These are phyloP conservation scores for Arctopsyche grandis DNA, from an alignment of 1,140 invertebrate genomes.

Conservation along the genomic window DNA sequence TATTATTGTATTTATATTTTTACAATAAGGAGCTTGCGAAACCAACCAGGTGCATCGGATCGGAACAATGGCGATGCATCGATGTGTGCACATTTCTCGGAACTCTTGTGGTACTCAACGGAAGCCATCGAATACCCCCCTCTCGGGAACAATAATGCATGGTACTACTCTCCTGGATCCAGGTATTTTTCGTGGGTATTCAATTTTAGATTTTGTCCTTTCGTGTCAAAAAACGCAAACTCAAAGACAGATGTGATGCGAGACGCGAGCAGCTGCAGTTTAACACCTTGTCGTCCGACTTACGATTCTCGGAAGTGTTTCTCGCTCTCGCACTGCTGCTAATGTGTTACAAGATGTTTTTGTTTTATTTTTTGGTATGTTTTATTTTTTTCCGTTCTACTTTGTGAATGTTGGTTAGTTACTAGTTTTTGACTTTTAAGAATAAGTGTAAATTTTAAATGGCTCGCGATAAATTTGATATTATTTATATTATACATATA, in stretches of 20 bases:
- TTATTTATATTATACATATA: too few relatives aligned
- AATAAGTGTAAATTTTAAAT: too few relatives aligned
- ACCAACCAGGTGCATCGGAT: neutral
- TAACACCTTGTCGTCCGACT: neutral
- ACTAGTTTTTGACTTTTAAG: too few relatives aligned
- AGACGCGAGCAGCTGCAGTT: conserved; percentile 10
- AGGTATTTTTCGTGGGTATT: neutral
- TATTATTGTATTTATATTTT: too few relatives aligned
- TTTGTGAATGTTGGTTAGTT: too few relatives aligned
- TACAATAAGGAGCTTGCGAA: neutral
- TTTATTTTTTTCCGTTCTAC: too few relatives aligned
- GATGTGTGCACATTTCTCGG: neutral
- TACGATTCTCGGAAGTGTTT: neutral
- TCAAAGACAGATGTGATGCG: neutral
- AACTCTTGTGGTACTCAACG: neutral
- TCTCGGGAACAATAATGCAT: too few relatives aligned
- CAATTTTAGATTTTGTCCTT: too few relatives aligned
- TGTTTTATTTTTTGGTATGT: neutral
- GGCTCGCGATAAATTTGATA: too few relatives aligned
- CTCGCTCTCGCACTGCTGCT: neutral
- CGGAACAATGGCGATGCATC: neutral
- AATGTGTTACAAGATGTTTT: neutral
- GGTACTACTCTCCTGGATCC: too few relatives aligned
- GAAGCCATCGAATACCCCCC: neutral
- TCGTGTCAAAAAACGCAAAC: neutral